Base-by-base conservation (phyloP, 2,888 invertebrate species). In the Melanargia galathea region DNA sequence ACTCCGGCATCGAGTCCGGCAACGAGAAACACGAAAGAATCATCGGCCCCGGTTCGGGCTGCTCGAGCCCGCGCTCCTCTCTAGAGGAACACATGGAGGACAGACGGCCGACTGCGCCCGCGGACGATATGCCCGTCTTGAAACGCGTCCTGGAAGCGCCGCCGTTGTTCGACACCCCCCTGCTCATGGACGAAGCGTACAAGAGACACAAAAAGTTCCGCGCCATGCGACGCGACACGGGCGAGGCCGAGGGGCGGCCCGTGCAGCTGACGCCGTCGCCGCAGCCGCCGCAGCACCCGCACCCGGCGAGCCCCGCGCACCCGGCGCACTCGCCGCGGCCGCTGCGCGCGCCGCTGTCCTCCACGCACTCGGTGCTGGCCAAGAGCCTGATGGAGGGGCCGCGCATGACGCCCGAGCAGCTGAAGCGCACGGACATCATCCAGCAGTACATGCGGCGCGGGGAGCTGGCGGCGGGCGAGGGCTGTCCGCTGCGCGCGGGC, bases 141-240 rank as follows among this genome's bases (percentile, higher is more conserved):
- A 98, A 98, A 83, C 94, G 97, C 59, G 98, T 97, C 2, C 92
- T 98, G 20, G 97, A 98, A 82, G 97, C 98, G 1, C 98, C 98
- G 1, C 98, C 97, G 0, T 90, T 97, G 35, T 97, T 97, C 85
- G 97, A 97, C 80, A 97, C 97, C 62, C 96, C 96, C 80, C 95
- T 96, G 1, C 87, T 98, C 63, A 97, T 98, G 97, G 97, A 97
- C 83, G 97, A 97, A 87, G 97, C 97, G 16, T 98, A 98, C 92
- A 97, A 97, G 83, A 97, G 97, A 66, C 98, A 98, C 92, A 98
- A 98, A 88, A 98, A 98, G 86, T 98, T 98, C 93, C 94, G 98
- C 49, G 97, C 97, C 2, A 91, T 97, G 80, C 92, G 96, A 26
- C 96, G 96, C 73, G 96, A 97, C 79, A 94, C 94, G 1, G 95